Percentiles rank a stretch among this genome's conserved stretches.
Evolutionary conservation across 2,113 vertebrate species (phyloP).

Genomic region (Atlantisia rogersi): DNA sequence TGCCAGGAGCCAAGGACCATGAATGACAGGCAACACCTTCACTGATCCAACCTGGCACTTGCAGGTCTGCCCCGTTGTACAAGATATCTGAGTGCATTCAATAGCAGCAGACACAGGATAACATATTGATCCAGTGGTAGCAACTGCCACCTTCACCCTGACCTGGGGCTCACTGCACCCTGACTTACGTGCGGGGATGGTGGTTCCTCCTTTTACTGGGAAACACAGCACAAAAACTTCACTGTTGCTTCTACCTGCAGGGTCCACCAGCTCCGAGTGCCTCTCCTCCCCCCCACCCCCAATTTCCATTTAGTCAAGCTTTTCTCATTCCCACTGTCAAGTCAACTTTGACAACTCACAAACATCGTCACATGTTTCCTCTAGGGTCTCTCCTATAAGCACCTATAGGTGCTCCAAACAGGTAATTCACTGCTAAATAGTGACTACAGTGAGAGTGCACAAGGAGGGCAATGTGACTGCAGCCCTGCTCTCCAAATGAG

Average conservation of each 20-base stretch:
- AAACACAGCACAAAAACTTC: neutral
- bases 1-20: neutral
- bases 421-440: rapidly evolving
- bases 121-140: neutral
- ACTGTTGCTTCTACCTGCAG: neutral
- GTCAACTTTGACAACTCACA: neutral
- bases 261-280: neutral
- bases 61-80: neutral
- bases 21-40: neutral
- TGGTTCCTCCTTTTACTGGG: neutral
- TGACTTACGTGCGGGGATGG: neutral
- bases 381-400: neutral
- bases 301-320: neutral
- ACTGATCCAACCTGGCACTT: neutral
- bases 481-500: neutral
- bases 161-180: neutral
- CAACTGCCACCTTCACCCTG: neutral
- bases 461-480: neutral
- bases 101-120: neutral
- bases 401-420: neutral
- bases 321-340: neutral
- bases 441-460: neutral
- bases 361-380: neutral
- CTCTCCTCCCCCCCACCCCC: too few relatives aligned
- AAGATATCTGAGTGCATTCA: neutral